Base-by-base conservation (phyloP, 2,888 invertebrate species). In the Erebia palarica region DNA sequence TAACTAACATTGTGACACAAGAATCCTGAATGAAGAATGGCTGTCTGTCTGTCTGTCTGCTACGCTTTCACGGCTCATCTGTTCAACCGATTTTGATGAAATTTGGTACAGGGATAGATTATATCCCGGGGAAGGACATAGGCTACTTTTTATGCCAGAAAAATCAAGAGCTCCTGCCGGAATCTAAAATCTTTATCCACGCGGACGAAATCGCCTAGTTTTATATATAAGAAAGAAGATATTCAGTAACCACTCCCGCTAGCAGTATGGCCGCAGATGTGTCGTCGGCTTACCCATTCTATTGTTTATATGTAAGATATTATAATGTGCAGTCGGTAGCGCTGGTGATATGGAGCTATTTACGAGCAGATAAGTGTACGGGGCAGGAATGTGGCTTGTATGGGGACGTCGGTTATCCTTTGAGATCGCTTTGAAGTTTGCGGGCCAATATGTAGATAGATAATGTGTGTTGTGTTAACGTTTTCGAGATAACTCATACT, bases 291-390 rank as follows among this genome's bases (percentile, higher is more conserved):
- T 79, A 82, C 81, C 90, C 89, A 89, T 91, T 89, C 89, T 87
- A 91, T 91, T 91, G 92, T 92, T 88, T 90, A 84, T 84, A 86
- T 85, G 80, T 81, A 78, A 85, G 88, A 89, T 89, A 90, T 89
- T 90, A 89, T 89, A 90, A 90, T 89, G 86, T 90, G 91, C 90
- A 89, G 90, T 88, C 87, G 87, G 90, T 87, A 88, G 85, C 84
- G 88, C 85, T 84, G 79, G 81, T 84, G 90, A 90, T 91, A 89
- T 84, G 80, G 82, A 79, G 78, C 80, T 83, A 85, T 88, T 88
- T 88, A 87, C 83, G 86, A 84, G 84, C 75, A 81, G 88, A 89
- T 89, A 89, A 90, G 87, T 86, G 80, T 79, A 80, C 78, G 76
- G 73, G 78, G 75, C 73, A 74, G 78, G 83, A 82, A 84, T 84